These are phyloP conservation scores for Acinonyx jubatus DNA, from an alignment of 2,113 vertebrate species.

Conservation along the genomic window DNA sequence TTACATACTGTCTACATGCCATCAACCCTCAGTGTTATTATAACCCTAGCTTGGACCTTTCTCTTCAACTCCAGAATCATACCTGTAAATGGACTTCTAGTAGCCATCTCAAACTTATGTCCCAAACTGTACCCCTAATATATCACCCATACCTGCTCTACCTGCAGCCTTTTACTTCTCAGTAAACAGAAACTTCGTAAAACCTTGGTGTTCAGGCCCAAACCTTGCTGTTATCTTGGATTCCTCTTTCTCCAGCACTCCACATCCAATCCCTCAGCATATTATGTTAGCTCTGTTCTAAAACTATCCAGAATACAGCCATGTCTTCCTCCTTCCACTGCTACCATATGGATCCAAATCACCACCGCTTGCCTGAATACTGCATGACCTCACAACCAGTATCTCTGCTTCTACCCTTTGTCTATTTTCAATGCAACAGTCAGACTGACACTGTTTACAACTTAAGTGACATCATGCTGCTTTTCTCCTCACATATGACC, in stretches of 20 bases:
- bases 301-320: background rate
- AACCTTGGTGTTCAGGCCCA: background rate
- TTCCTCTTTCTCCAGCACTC: background rate
- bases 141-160: background rate
- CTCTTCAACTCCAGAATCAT: background rate
- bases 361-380: background rate
- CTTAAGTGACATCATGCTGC: background rate
- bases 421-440: background rate
- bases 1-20: background rate
- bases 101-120: background rate
- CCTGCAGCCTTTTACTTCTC: background rate
- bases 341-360: background rate
- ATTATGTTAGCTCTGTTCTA: background rate
- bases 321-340: background rate
- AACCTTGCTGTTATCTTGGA: background rate
- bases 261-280: background rate
- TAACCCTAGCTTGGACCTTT: background rate
- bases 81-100: background rate
- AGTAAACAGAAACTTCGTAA: background rate
- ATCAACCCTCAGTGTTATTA: background rate
- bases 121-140: background rate
- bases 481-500: constrained; percentile 5
- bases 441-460: background rate
- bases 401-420: background rate
- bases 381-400: background rate